Evolutionary conservation across 2,797 vertebrate genomes (phyloP), one percentile per base, ranked within the genome.

Genomic region (Schizopygopsis malacanthus): DNA sequence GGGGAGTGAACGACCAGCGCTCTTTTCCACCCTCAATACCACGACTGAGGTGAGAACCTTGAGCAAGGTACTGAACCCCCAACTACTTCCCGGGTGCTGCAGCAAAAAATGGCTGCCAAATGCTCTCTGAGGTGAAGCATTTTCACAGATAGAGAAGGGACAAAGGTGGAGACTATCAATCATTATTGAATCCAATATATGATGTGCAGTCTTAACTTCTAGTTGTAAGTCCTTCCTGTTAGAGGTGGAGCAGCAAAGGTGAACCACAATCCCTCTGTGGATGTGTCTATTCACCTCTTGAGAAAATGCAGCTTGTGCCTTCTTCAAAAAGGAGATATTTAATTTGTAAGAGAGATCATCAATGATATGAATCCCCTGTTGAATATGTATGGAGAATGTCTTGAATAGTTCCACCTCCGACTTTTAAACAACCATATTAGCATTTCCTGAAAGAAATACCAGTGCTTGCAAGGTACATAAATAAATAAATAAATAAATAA

Each of bases 401-500:
- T 79, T 79, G 41, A 65, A 79, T 45, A 28, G 45, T 45, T 79
- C 41, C 25, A 28, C n/a, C n/a, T 43, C 39, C 45, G 59, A 63
- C 78, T 73, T 28, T 15, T 10, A 73, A 73, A 72, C 41, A 72
- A 25, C 12, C 7, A 45, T 9, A 45, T 72, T 45, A 25, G 70
- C 70, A 72, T 72, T 47, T 45, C 70, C 41, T 25, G 7, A 72
- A 73, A 13, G n/a, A 73, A 47, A 73, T 10, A 16, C 4, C 13
- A 16, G 13, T 73, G 43, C 13, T 15, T 16, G 7, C 3, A 28
- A 73, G n/a, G 71, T 47, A 47, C 6, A 47, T 15, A 3, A n/a
- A 72, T 39, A 39, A 1, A 39, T 39, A 39, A 39, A 39, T 39
- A 39, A 6, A 39, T n/a, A n/a, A n/a, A n/a, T 39, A 39, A 39